A percentile compares a stretch with the other conserved stretches of the same genome.
These are phyloP conservation scores for Pituophis catenifer DNA, from an alignment of 2,113 vertebrate species.

Conservation along the genomic window DNA sequence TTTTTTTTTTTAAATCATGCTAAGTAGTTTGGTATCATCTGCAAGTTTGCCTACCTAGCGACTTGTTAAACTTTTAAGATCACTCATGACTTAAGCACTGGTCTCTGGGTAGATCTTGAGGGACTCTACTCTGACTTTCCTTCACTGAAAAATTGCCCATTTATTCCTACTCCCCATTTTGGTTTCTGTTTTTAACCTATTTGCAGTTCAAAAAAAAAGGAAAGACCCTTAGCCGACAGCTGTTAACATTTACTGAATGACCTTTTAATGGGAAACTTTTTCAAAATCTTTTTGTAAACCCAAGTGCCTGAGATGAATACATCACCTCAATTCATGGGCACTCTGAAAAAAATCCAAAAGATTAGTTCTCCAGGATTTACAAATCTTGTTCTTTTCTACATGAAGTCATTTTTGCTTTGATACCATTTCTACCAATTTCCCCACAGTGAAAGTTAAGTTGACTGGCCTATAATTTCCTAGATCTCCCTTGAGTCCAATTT, in stretches of 20 bases:
- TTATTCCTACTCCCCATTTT: neutral
- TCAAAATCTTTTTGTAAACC: neutral
- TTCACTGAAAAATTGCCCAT: neutral
- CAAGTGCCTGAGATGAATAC: neutral
- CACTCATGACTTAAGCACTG: neutral
- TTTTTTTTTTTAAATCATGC: neutral
- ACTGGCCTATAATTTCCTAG: neutral
- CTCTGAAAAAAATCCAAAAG: neutral
- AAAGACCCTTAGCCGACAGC: neutral
- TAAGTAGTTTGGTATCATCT: neutral
- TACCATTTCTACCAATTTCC: neutral
- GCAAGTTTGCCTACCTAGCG: neutral
- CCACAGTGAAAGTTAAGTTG: neutral
- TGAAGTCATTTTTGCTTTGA: neutral
- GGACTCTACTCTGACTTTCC: neutral
- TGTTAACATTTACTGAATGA: neutral
- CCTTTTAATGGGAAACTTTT: neutral
- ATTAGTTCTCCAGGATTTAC: neutral
- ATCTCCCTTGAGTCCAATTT: neutral
- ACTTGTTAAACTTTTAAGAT: neutral
- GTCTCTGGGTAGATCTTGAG: neutral
- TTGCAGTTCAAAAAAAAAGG: neutral
- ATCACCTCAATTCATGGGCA: neutral
- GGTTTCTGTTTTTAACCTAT: neutral
- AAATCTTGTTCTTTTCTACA: neutral